Conservation (phyloP, 2,797 vertebrate genomes). For the Myoxocephalus aenaeus region DNA sequence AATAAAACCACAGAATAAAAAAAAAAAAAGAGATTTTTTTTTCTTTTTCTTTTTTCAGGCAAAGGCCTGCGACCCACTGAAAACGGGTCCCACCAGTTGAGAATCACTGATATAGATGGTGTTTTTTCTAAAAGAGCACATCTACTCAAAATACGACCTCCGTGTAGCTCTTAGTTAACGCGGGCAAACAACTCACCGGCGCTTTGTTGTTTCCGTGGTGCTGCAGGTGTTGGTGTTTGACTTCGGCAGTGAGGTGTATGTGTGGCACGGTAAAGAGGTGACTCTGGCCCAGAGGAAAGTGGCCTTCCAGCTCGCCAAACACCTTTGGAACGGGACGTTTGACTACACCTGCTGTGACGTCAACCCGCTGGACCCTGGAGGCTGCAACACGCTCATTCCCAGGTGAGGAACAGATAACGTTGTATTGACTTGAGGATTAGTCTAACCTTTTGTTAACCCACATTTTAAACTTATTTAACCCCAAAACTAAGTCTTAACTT, state of each 20-base stretch:
- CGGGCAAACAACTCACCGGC: no score
- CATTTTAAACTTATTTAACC: background rate
- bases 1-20: no score
- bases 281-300: constrained; percentile 95
- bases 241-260: constrained; percentile 98
- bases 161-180: no score
- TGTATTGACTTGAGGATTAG: background rate
- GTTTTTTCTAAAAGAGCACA: no score
- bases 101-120: no score
- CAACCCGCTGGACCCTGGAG: constrained; percentile 96
- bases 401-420: constrained; percentile 79
- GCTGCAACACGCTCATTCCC: constrained; percentile 95
- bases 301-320: constrained; percentile 97
- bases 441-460: background rate
- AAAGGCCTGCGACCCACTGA: no score
- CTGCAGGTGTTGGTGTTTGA: constrained; percentile 96
- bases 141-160: no score
- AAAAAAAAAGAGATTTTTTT: no score
- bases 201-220: no score
- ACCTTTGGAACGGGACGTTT: constrained; percentile 97
- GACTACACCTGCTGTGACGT: constrained; percentile 98
- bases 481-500: no score
- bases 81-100: no score
- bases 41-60: no score
- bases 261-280: constrained; percentile 99